These are phyloP conservation scores for Scophthalmus maximus DNA, from an alignment of 2,113 vertebrate genomes.

Conservation along the genomic window DNA sequence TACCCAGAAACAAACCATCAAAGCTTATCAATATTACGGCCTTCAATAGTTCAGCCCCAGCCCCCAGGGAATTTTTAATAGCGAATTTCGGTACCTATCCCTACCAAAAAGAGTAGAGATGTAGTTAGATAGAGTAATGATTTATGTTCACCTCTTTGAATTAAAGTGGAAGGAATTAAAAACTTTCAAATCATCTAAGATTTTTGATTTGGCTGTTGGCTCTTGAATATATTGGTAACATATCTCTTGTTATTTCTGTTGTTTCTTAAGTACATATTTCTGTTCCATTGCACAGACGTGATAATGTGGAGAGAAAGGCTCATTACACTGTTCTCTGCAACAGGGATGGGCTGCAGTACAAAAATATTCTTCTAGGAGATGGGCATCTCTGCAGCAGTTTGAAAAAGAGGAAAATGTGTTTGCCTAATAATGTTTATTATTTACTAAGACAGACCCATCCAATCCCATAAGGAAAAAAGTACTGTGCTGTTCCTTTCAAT, in stretches of 20 bases:
- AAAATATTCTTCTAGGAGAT: conserved; percentile 12
- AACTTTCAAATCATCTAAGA: not conserved
- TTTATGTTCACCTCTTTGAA: not conserved
- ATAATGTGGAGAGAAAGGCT: conserved; percentile 4
- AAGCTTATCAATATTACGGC: no score
- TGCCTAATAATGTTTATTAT: not conserved
- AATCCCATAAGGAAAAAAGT: not conserved
- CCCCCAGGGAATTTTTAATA: no score
- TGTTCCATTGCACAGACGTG: not conserved
- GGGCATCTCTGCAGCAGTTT: conserved; percentile 4
- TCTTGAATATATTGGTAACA: conserved; percentile 22
- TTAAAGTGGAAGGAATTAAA: conserved; percentile 11
- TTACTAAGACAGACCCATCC: conserved; percentile 12
- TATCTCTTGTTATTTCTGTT: no score
- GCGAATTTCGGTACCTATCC: no score
- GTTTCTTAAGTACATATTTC: not conserved
- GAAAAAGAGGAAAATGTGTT: conserved; percentile 20
- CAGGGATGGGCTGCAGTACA: conserved; percentile 9
- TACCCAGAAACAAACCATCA: no score
- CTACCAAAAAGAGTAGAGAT: not conserved
- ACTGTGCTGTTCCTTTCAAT: not conserved
- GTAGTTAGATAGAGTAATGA: not conserved
- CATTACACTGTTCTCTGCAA: conserved; percentile 20
- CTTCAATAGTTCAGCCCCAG: no score
- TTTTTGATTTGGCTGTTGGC: conserved; percentile 11